These are phyloP conservation scores for Hemichromis elongatus DNA, from an alignment of 2,113 vertebrate genomes.

Conservation along the genomic window DNA sequence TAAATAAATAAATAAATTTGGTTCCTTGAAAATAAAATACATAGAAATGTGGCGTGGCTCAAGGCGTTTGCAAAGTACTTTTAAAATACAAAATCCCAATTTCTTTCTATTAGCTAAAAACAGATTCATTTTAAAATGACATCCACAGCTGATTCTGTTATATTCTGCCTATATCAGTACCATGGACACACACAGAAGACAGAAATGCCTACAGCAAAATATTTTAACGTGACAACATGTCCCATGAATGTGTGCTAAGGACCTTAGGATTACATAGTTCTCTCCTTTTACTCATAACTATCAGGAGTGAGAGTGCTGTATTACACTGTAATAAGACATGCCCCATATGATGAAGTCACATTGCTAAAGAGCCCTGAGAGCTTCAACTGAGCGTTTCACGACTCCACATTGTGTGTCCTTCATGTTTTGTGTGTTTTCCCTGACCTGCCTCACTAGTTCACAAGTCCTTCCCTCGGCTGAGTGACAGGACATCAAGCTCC, in stretches of 20 bases:
- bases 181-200: not conserved
- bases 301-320: not conserved
- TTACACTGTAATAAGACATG: not conserved
- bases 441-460: not conserved
- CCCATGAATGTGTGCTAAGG: not conserved
- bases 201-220: not conserved
- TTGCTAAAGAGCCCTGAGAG: not conserved
- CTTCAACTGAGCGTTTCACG: not conserved
- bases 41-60: too few species aligned
- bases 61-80: too few species aligned
- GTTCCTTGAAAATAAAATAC: not conserved
- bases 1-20: not conserved
- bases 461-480: not conserved
- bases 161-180: not conserved
- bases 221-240: not conserved
- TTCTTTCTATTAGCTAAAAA: not conserved
- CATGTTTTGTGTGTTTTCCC: not conserved
- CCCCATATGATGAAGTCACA: not conserved
- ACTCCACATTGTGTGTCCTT: not conserved
- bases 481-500: constrained; percentile 9
- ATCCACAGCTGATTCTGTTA: not conserved
- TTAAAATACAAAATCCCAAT: too few species aligned
- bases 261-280: not conserved
- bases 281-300: not conserved
- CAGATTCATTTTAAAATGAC: not conserved